Evolutionary conservation across 30 jellyfish, hydroid and myxozoan genomes (phyloP).

Genomic region (Chrysaora quinquecirrha): DNA sequence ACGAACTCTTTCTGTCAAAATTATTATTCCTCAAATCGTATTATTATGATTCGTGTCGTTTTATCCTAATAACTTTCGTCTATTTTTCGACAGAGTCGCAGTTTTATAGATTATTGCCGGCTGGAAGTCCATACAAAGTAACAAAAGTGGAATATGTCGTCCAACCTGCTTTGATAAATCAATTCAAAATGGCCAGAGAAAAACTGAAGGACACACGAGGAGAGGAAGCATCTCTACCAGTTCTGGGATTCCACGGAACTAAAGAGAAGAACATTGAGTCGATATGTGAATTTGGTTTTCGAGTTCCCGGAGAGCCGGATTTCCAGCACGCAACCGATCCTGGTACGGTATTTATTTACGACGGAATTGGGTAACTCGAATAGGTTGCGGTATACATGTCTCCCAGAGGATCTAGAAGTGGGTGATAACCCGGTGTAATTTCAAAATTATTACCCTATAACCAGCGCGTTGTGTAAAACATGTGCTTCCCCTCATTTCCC

Average conservation of each 20-base stretch:
- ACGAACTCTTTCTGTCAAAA: too few species aligned
- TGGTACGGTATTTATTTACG: constrained; percentile 63
- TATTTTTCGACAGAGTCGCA: constrained; percentile 57
- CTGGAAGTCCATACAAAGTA: constrained; percentile 63
- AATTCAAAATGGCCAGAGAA: constrained; percentile 51
- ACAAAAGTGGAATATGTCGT: constrained; percentile 77
- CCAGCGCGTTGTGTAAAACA: too few species aligned
- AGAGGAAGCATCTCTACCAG: constrained; percentile 58
- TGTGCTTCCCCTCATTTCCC: too few species aligned
- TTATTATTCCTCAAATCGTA: too few species aligned
- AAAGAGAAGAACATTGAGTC: constrained; percentile 59
- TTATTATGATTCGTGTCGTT: neutral
- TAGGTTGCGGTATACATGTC: too few species aligned
- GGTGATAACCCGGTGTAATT: too few species aligned
- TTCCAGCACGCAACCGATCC: constrained; percentile 77
- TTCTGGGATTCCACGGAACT: constrained; percentile 82
- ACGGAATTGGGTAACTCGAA: too few species aligned
- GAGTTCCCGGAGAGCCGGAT: constrained; percentile 79
- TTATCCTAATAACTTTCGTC: neutral
- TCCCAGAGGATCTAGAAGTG: too few species aligned
- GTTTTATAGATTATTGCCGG: constrained; percentile 68
- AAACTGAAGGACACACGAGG: constrained; percentile 56
- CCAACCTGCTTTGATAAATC: constrained; percentile 50
- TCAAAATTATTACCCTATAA: too few species aligned
- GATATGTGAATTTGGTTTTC: constrained; percentile 63